Evolutionary conservation across 2,888 invertebrate species (phyloP).

Genomic region (Cantharis lateralis): DNA sequence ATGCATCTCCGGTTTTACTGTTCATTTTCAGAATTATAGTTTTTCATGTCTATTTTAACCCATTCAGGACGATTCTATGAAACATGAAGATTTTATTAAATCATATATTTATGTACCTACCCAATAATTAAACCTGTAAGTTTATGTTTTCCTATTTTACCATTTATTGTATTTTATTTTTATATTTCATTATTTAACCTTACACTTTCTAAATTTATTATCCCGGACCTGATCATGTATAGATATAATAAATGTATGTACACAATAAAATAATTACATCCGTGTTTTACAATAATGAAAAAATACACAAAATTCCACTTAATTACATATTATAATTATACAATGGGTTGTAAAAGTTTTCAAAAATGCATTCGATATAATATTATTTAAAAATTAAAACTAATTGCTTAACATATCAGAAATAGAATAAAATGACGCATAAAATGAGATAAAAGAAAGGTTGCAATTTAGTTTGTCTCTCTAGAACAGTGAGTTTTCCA

Average conservation of each 20-base stretch:
- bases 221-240: not conserved
- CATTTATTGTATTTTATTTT: not conserved
- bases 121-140: not conserved
- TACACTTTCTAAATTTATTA: not conserved
- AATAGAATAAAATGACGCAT: too few species aligned
- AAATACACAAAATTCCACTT: not conserved
- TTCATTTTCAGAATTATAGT: not conserved
- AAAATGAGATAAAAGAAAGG: too few species aligned
- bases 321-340: not conserved
- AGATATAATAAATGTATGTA: not conserved
- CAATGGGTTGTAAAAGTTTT: too few species aligned
- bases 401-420: too few species aligned
- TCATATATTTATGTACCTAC: too few species aligned
- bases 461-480: too few species aligned
- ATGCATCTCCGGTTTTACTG: not conserved
- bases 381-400: too few species aligned
- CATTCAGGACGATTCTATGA: not conserved
- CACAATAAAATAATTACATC: not conserved
- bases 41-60: not conserved
- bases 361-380: too few species aligned
- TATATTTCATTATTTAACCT: not conserved
- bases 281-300: not conserved
- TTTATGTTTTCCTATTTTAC: not conserved
- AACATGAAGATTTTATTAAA: too few species aligned
- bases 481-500: too few species aligned